Base-by-base conservation (phyloP, 2,113 vertebrate species). In the Peromyscus californicus region DNA sequence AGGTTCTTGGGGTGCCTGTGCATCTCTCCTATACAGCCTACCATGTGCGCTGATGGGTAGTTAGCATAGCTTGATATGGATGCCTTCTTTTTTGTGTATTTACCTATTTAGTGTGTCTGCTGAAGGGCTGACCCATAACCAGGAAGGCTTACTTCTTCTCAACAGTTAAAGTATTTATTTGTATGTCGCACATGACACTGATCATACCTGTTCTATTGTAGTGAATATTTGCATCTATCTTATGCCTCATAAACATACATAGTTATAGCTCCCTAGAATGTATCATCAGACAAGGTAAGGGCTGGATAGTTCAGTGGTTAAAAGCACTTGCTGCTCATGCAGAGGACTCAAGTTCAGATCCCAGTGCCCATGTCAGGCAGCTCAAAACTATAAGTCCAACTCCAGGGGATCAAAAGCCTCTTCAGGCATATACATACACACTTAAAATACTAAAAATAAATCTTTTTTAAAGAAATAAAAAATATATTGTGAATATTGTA, bases 391-490 rank as follows among this genome's bases (percentile, higher is more conserved):
- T 31, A 67, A 86, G 39, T 67, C 29, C 61, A 67, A 48, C 42
- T 86, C 29, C 42, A 48, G 61, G 61, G 7, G 9, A 48, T 67
- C 15, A 10, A 36, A 67, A 21, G 16, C 26, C 15, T 65, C 83
- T 85, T 16, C 8, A 21, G 7, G 3, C 80, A 39, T 7, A 84
- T 24, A 83, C 45, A 48, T 0, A 61, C 36, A 61, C 39, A 61
- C 82, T 63, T 45, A 42, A 45, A 76, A 76, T 45, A 85, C 16
- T 84, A 63, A 84, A 65, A 19, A 57, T 59, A 39, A 61, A 10
- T 39, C 17, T 22, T 85, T 85, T 84, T 48, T 86, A 45, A 67
- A 86, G 31, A 94, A 93, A 36, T 78, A 94, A 97, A 96, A 95
- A 19, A 8, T 93, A 63, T 19, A 48, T n/a, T 65, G 72, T 91